Base-by-base conservation (phyloP, 1,140 invertebrate genomes). In the Sogatella furcifera region DNA sequence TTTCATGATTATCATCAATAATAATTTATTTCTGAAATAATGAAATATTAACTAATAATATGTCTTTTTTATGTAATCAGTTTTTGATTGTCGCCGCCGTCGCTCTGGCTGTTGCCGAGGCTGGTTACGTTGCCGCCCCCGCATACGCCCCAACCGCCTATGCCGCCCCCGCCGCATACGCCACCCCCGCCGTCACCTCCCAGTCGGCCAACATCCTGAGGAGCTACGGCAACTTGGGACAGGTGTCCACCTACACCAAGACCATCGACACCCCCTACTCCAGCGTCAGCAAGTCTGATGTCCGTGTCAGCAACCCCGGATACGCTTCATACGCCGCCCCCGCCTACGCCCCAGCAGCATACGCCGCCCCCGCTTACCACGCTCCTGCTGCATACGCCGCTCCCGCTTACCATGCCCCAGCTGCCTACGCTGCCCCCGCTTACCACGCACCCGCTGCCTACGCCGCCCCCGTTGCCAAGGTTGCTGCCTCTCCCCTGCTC, bases 211-310 rank as follows among this genome's bases (percentile, higher is more conserved):
- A 70, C 66, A 67, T 69, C 62, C 59, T 69, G 46, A 65, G 70
- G 21, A 65, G 62, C 46, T 67, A 64, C 43, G 70, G 70, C 11
- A 69, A 70, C 65, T 38, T 70, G 17, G 69, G 68, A 19, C 67
- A 69, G 52, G 64, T 72, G 10, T 67, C 68, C 62, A 68, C 69
- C 60, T 70, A 70, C 68, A 60, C 62, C 60, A 72, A 72, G 64
- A 67, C 68, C 60, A 62, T 70, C 62, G 69, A 70, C 57, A 71
- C 70, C 46, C 67, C 73, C 5, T 70, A 67, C 68, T 68, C 69
- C 61, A 67, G 63, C 60, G 68, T 72, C 49, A 64, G 68, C 52
- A 74, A 74, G 62, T 66, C 65, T 59, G 73, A 74, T 65, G 68
- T 71, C 55, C 65, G 72, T 28, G 65, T 71, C 34, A 72, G 68